Base-by-base conservation (phyloP, 1,140 invertebrate species). In the Hyles vespertilio region DNA sequence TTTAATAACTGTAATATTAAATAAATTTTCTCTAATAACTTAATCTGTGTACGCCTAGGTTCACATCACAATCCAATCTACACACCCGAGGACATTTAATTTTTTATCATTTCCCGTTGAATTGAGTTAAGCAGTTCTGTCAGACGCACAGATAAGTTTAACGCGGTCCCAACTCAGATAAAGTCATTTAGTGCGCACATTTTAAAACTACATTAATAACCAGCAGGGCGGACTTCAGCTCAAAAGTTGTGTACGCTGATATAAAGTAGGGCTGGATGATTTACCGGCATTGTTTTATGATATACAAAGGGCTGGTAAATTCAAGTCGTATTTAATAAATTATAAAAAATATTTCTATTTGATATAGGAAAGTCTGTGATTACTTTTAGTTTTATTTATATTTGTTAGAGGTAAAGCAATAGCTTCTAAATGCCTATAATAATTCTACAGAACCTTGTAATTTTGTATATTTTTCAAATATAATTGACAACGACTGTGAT, bases 121-220 rank as follows among this genome's bases (percentile, higher is more conserved):
- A 68, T 65, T 69, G 51, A 73, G 70, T 78, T 78, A 78, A 79
- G 77, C 76, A 70, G 70, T 56, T 65, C 59, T 70, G 66, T 76
- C 77, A 80, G 65, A 64, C 61, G 61, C 74, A 79, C 73, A 79
- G 50, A 51, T 32, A 75, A 79, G 67, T 62, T 75, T 74, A 80
- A 64, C 73, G 69, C 58, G 72, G 74, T 77, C 78, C 80, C 65
- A 82, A 77, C 71, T 75, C 59, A 61, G 77, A 80, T 76, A 74
- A 83, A 74, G 74, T 74, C 74, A 74, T 80, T 78, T 73, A 61
- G 65, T 73, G 76, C 71, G 74, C 74, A 78, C 78, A 78, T 83
- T 81, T 83, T 83, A 81, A 83, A 83, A 81, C 76, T 83, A 83
- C 77, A 80, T 80, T 83, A 79, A 83, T 81, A 79, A 79, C 74